These are phyloP conservation scores for Podargus strigoides DNA, from an alignment of 2,797 vertebrate genomes.

Conservation along the genomic window DNA sequence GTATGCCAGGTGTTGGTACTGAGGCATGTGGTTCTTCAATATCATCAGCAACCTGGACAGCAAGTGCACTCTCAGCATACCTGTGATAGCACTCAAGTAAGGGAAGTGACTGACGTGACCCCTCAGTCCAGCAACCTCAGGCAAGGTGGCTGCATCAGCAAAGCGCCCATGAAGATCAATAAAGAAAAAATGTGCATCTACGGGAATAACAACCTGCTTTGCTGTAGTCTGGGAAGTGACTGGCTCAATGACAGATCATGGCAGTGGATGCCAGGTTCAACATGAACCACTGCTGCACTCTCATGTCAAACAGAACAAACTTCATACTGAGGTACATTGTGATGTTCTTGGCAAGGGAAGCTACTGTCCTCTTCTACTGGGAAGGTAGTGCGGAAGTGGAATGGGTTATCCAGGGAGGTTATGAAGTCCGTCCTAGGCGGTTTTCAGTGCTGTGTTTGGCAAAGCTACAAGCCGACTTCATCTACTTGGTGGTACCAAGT, in stretches of 20 bases:
- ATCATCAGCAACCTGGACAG: background rate
- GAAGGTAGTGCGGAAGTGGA: background rate
- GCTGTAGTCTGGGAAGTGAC: background rate
- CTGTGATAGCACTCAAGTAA: rapidly evolving
- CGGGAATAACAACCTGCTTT: background rate
- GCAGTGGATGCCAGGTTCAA: background rate
- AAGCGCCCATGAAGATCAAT: background rate
- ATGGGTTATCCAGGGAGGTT: background rate
- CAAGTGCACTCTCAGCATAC: rapidly evolving
- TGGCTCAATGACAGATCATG: rapidly evolving
- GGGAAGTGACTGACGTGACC: background rate
- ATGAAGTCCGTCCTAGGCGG: background rate
- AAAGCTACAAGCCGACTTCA: background rate
- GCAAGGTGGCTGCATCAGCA: background rate
- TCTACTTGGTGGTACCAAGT: background rate
- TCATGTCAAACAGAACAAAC: background rate
- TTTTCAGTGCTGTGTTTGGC: background rate
- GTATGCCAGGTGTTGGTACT: background rate
- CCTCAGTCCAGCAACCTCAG: background rate
- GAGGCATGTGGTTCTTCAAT: rapidly evolving
- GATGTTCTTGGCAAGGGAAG: background rate
- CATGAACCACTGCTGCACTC: rapidly evolving
- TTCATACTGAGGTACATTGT: background rate
- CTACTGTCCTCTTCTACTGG: background rate
- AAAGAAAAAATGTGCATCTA: background rate